Evolutionary conservation across 2,113 vertebrate genomes (phyloP).

Genomic region (Todiramphus saurophagus): DNA sequence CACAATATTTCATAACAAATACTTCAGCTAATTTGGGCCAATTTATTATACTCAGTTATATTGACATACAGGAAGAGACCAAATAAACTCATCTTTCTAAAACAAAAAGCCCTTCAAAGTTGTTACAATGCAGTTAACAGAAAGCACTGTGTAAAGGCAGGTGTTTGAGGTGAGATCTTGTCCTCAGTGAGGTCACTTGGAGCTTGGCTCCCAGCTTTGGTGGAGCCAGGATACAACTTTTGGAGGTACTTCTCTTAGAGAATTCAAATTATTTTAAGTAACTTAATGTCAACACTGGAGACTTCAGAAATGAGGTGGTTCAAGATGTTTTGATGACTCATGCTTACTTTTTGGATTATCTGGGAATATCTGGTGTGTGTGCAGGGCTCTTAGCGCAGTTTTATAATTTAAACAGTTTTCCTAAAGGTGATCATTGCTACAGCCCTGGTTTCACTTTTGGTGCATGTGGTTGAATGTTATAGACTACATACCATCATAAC

Average conservation of each 20-base stretch:
- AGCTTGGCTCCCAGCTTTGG: background rate
- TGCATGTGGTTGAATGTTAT: background rate
- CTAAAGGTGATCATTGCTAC: background rate
- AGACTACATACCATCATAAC: background rate
- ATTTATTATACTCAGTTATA: background rate
- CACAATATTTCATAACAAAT: conserved; percentile 20
- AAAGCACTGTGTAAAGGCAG: background rate
- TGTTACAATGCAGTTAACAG: background rate
- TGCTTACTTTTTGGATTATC: background rate
- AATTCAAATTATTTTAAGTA: background rate
- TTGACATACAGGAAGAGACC: background rate
- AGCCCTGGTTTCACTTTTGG: background rate
- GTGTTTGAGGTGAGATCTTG: background rate
- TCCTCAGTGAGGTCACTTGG: background rate
- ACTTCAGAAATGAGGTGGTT: background rate
- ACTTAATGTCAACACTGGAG: background rate
- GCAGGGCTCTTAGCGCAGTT: background rate
- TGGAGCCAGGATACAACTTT: background rate
- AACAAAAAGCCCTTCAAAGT: background rate
- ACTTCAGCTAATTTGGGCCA: background rate
- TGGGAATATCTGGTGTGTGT: background rate
- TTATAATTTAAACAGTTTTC: background rate
- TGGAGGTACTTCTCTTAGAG: background rate
- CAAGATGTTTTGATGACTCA: background rate
- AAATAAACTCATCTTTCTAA: conserved; percentile 27